phyloP scores from a whole-genome alignment of 2,888 invertebrate species.

The Conistra vaccinii region DNA sequence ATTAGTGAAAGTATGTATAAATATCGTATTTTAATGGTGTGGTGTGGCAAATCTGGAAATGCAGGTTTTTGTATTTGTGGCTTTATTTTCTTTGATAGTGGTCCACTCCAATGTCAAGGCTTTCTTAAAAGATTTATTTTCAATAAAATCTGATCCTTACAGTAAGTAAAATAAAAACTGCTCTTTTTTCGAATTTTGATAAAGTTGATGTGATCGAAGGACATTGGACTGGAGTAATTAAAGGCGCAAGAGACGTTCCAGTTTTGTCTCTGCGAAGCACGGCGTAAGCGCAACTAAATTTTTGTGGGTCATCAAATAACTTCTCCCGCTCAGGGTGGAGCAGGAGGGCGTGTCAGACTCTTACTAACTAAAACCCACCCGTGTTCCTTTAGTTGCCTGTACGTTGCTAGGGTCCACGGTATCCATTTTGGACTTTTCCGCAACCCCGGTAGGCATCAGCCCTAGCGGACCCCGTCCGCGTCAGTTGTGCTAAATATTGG shows the following conservation, averaged over 20 bases:
- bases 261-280: background rate
- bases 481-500: no score
- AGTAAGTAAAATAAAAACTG: constrained; percentile 7
- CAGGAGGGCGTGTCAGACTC: no score
- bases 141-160: background rate
- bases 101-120: background rate
- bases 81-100: constrained; percentile 6
- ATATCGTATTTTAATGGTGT: constrained; percentile 1
- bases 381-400: no score
- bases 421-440: no score
- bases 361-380: no score
- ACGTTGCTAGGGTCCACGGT: no score
- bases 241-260: background rate
- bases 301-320: no score
- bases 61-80: background rate
- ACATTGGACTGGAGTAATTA: background rate
- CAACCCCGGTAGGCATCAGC: no score
- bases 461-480: no score
- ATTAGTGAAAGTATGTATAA: background rate
- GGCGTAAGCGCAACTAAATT: background rate
- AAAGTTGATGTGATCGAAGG: background rate
- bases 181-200: background rate
- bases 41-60: constrained; percentile 1
- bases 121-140: constrained; percentile 4
- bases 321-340: no score